phyloP scores from a whole-genome alignment of 2,797 vertebrate genomes.

The Danio aesculapii region DNA sequence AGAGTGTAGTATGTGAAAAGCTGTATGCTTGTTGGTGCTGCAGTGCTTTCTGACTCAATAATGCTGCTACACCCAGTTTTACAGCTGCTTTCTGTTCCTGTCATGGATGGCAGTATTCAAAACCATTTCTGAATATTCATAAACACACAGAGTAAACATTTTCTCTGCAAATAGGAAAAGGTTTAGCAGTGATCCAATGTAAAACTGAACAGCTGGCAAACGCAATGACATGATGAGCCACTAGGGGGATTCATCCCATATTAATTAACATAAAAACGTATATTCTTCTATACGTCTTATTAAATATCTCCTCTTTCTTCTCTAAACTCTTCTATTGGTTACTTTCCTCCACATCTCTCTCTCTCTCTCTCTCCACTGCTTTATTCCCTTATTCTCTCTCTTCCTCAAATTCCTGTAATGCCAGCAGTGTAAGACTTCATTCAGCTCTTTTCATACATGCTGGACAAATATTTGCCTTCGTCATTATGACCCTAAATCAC shows the following conservation, averaged over 20 bases:
- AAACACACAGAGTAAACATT: conserved; percentile 35
- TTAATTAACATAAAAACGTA: conserved; percentile 15
- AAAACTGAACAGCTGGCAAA: background rate
- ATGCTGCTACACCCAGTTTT: background rate
- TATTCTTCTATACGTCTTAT: background rate
- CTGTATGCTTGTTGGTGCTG: background rate
- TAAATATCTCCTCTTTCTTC: background rate
- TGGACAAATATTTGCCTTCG: conserved; percentile 81
- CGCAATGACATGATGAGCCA: conserved; percentile 7
- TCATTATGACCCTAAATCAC: conserved; percentile 78
- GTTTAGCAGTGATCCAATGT: conserved; percentile 1
- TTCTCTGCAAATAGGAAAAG: conserved; percentile 32
- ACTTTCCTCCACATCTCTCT: background rate
- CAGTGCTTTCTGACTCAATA: background rate
- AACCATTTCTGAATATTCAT: conserved; percentile 31
- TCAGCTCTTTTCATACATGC: conserved; percentile 78
- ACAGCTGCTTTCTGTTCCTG: conserved; percentile 27
- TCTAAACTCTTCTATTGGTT: background rate
- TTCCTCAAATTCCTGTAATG: conserved; percentile 77
- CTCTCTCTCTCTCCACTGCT: background rate
- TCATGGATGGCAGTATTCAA: conserved; percentile 4
- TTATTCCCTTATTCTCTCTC: conserved; percentile 72
- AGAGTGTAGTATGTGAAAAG: background rate
- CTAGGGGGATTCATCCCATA: conserved; percentile 23
- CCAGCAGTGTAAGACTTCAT: conserved; percentile 79